phyloP scores from a whole-genome alignment of 2,888 invertebrate species.

The Aphelenchoides bicaudatus region DNA sequence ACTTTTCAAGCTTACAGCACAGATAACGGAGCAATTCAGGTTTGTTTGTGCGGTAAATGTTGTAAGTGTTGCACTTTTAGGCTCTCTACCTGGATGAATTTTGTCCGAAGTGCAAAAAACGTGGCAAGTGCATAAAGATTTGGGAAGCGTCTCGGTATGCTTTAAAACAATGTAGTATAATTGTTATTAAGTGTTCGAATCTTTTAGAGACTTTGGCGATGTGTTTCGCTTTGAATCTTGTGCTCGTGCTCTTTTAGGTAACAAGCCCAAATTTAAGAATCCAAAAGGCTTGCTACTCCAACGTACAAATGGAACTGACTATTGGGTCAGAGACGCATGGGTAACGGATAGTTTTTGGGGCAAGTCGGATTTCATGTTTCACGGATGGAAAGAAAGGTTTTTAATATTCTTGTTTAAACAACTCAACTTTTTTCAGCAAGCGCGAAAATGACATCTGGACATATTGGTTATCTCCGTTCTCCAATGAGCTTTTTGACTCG shows the following conservation, averaged over 20 bases:
- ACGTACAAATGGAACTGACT: slow-evolving; percentile 19
- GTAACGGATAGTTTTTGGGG: slow-evolving; percentile 42
- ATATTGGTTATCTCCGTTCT: too few relatives aligned
- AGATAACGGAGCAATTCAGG: slow-evolving; percentile 50
- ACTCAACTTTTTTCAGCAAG: too few relatives aligned
- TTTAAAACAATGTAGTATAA: not conserved
- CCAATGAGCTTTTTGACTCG: too few relatives aligned
- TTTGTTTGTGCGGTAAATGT: slow-evolving; percentile 17
- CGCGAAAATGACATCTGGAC: too few relatives aligned
- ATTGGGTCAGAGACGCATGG: slow-evolving; percentile 54
- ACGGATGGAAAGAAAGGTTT: slow-evolving; percentile 45
- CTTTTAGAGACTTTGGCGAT: slow-evolving; percentile 34
- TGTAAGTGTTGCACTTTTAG: slow-evolving; percentile 1
- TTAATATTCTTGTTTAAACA: too few relatives aligned
- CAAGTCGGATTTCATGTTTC: slow-evolving; percentile 47
- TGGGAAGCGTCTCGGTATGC: slow-evolving; percentile 11
- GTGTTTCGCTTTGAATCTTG: slow-evolving; percentile 48
- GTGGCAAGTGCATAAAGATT: not conserved
- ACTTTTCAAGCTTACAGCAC: slow-evolving; percentile 36
- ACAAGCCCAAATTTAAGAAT: slow-evolving; percentile 21
- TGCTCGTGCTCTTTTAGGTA: slow-evolving; percentile 40
- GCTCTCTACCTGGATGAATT: slow-evolving; percentile 30
- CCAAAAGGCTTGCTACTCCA: not conserved
- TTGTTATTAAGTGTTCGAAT: slow-evolving; percentile 10
- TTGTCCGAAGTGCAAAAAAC: slow-evolving; percentile 23